Evolutionary conservation across 1,140 invertebrate genomes (phyloP).

Genomic region (Macrotrachela quadricornifera): DNA sequence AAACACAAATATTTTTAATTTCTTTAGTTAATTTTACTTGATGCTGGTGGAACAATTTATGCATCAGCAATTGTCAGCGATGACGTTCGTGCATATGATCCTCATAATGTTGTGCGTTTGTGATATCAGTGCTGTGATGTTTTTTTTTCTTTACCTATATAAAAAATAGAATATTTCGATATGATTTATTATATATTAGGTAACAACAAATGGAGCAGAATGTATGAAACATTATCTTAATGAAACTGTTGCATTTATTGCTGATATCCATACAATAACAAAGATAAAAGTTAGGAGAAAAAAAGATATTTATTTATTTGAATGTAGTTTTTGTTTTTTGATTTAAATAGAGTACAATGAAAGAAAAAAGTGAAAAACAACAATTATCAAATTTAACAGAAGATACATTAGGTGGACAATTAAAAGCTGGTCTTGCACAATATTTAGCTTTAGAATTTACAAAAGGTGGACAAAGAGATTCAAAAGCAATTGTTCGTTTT

Average conservation of each 20-base stretch:
- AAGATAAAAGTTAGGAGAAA: slow-evolving; percentile 65
- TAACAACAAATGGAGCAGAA: slow-evolving; percentile 64
- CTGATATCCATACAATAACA: slow-evolving; percentile 80
- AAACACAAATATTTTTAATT: too few species aligned
- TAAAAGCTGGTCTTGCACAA: slow-evolving; percentile 84
- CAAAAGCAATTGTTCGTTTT: slow-evolving; percentile 47
- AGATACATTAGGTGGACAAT: slow-evolving; percentile 73
- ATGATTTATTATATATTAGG: slow-evolving; percentile 12
- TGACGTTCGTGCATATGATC: slow-evolving; percentile 5
- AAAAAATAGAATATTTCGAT: too few species aligned
- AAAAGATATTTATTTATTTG: background rate
- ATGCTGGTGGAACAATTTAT: slow-evolving; percentile 48
- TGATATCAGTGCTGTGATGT: background rate
- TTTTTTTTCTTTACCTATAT: background rate
- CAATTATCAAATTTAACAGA: too few species aligned
- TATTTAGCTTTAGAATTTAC: slow-evolving; percentile 79
- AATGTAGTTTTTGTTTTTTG: too few species aligned
- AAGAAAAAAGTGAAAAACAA: too few species aligned
- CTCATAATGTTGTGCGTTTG: background rate
- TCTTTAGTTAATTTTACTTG: slow-evolving; percentile 38
- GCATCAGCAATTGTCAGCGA: slow-evolving; percentile 1
- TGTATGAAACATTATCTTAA: slow-evolving; percentile 68
- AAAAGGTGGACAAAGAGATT: background rate
- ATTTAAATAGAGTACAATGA: too few species aligned
- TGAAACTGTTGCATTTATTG: slow-evolving; percentile 83